A percentile compares a stretch with the other conserved stretches of the same genome.
phyloP scores from a whole-genome alignment of 2,797 vertebrate species.

The Jordanella pulchra region DNA sequence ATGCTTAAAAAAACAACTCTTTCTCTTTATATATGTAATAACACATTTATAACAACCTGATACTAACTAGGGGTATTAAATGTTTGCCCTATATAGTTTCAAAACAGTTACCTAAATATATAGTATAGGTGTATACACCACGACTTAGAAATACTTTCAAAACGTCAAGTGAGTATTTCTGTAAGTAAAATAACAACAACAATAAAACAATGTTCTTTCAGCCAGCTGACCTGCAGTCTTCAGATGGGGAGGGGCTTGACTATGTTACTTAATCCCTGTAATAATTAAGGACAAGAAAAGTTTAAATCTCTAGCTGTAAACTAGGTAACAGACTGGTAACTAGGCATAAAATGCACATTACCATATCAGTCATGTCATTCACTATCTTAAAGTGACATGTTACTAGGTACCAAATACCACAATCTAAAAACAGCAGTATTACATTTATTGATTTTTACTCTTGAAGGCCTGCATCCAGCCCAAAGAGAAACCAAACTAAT shows the following conservation, averaged over 20 bases:
- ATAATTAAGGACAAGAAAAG: not conserved
- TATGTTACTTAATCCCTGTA: not conserved
- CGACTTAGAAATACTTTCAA: not conserved
- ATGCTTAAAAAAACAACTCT: not conserved
- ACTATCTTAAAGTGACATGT: not conserved
- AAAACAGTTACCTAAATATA: not conserved
- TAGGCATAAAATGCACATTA: not conserved
- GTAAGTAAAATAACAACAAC: no score
- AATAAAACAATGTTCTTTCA: no score
- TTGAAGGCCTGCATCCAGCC: constrained; percentile 1
- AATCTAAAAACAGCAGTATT: not conserved
- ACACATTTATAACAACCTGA: not conserved
- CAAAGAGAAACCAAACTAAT: constrained; percentile 25
- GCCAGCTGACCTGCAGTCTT: not conserved
- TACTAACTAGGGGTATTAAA: not conserved
- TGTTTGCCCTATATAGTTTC: not conserved
- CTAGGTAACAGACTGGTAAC: not conserved
- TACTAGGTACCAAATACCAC: not conserved
- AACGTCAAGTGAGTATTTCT: not conserved
- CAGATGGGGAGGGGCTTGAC: not conserved
- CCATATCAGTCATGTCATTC: no score
- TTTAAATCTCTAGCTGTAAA: not conserved
- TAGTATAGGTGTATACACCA: not conserved
- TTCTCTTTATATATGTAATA: not conserved
- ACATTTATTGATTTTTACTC: constrained; percentile 8